phyloP scores from a whole-genome alignment of 2,888 invertebrate genomes.

The Euzophera pinguis region DNA sequence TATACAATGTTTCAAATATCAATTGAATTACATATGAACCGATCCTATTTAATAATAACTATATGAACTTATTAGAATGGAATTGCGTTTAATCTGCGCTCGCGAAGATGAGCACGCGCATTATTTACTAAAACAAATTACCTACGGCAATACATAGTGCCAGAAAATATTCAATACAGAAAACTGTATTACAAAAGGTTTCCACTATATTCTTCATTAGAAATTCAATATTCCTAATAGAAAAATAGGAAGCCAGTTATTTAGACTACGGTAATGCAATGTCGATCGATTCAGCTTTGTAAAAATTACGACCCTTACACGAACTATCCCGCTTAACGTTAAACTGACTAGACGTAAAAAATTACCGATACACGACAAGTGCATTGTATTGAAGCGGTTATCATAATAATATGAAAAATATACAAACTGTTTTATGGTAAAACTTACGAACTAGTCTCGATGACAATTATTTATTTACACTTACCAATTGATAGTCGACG shows the following conservation, averaged over 20 bases:
- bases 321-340: constrained; percentile 49
- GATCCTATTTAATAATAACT: neutral
- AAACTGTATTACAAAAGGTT: neutral
- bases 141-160: constrained; percentile 27
- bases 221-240: constrained; percentile 27
- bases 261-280: constrained; percentile 32
- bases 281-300: constrained; percentile 32
- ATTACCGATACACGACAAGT: constrained; percentile 43
- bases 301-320: constrained; percentile 40
- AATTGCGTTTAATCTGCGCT: neutral
- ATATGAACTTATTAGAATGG: constrained; percentile 15
- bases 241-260: constrained; percentile 43
- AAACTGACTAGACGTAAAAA: constrained; percentile 73
- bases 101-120: neutral
- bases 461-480: constrained; percentile 56
- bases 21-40: neutral
- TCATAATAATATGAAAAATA: constrained; percentile 62
- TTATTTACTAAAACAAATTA: constrained; percentile 22
- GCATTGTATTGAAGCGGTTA: constrained; percentile 52
- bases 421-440: constrained; percentile 63
- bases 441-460: constrained; percentile 47
- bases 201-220: constrained; percentile 21
- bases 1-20: neutral
- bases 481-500: constrained; percentile 20
- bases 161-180: constrained; percentile 6